Evolutionary conservation across 1,140 invertebrate species (phyloP).

Genomic region (Bombus picipes): DNA sequence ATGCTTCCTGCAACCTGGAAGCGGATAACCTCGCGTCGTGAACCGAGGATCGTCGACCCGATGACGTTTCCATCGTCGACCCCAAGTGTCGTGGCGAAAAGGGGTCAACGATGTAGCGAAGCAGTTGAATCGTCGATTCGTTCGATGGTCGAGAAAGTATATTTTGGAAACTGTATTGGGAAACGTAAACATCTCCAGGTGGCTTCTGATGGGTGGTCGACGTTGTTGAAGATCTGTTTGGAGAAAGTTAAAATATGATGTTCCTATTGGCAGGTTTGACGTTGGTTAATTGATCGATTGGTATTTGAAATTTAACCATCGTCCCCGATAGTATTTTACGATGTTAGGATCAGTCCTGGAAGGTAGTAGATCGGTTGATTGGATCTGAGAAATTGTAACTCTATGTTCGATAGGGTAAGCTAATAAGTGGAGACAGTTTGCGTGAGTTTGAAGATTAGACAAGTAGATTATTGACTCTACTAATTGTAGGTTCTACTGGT

Average conservation of each 20-base stretch:
- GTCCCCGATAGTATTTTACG: background rate
- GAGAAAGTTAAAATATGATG: constrained; percentile 1
- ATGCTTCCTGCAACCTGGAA: constrained; percentile 52
- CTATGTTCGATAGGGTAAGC: background rate
- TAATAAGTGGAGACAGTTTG: background rate
- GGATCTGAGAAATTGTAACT: background rate
- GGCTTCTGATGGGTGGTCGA: background rate
- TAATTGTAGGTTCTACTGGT: background rate
- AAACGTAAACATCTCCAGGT: background rate
- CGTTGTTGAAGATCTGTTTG: background rate
- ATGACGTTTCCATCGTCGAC: constrained; percentile 7
- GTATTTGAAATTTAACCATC: background rate
- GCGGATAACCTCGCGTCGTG: constrained; percentile 37
- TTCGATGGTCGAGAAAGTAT: constrained; percentile 4
- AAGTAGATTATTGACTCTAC: background rate
- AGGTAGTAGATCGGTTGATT: background rate
- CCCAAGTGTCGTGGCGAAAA: constrained; percentile 1
- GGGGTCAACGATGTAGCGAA: constrained; percentile 1
- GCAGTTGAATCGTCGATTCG: background rate
- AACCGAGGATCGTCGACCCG: background rate
- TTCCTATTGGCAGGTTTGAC: background rate
- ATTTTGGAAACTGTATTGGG: constrained; percentile 11
- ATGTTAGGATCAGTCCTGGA: background rate
- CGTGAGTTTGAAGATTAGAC: background rate
- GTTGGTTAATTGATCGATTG: constrained; percentile 13